Percentiles rank a stretch among this genome's conserved stretches.
These are phyloP conservation scores for Nothobranchius furzeri DNA, from an alignment of 2,113 vertebrate genomes.

Conservation along the genomic window DNA sequence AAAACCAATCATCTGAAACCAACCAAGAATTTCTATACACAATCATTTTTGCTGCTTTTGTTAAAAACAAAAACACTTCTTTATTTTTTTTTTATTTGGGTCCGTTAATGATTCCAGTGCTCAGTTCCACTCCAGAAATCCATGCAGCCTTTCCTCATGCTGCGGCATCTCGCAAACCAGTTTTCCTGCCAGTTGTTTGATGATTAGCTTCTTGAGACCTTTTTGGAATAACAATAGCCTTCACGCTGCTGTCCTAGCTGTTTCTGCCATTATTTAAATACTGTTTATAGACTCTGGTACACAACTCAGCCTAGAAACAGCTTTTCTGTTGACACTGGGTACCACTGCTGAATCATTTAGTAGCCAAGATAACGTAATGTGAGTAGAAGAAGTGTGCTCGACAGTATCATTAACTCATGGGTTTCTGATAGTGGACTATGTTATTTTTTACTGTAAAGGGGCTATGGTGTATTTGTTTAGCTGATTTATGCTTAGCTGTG, in stretches of 20 bases:
- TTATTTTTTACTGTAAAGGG: slow-evolving; percentile 22
- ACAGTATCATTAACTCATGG: background rate
- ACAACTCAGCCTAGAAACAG: slow-evolving; percentile 12
- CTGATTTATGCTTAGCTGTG: slow-evolving; percentile 14
- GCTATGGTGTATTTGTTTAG: slow-evolving; percentile 14
- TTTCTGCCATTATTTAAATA: slow-evolving; percentile 27
- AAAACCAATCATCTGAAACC: too few species aligned
- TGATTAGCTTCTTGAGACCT: slow-evolving; percentile 24
- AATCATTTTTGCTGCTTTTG: too few species aligned
- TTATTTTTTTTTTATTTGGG: background rate
- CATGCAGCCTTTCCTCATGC: slow-evolving; percentile 4
- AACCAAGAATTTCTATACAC: too few species aligned
- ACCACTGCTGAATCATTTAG: slow-evolving; percentile 1
- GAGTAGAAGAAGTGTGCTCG: background rate
- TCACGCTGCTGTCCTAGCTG: background rate
- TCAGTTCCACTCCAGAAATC: slow-evolving; percentile 20
- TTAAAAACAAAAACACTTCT: background rate
- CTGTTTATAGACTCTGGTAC: slow-evolving; percentile 7
- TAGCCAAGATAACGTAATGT: background rate
- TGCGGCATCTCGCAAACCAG: slow-evolving; percentile 17
- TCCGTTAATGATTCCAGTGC: slow-evolving; percentile 1
- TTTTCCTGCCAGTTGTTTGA: slow-evolving; percentile 18
- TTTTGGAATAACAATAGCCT: slow-evolving; percentile 34
- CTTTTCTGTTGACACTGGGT: background rate
- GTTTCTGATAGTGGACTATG: background rate